These are phyloP conservation scores for Sibirionetta formosa DNA, from an alignment of 2,797 vertebrate species.

Conservation along the genomic window DNA sequence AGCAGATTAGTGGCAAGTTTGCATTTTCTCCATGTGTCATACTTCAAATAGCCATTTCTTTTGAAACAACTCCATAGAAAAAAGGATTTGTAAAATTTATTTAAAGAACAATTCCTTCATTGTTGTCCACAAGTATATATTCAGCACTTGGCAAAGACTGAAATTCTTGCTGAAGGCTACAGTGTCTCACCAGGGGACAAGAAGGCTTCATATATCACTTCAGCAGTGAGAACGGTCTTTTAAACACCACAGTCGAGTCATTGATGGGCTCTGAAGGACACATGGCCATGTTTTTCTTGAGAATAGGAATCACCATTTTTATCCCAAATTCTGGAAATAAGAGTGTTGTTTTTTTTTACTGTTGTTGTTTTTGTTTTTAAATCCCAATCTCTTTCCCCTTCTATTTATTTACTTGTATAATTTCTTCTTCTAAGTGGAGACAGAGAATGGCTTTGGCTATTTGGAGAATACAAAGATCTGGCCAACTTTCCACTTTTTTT, in stretches of 20 bases:
- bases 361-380: background rate
- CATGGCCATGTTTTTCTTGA: background rate
- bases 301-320: background rate
- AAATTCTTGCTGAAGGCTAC: background rate
- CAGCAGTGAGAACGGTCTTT: background rate
- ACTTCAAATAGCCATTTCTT: background rate
- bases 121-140: background rate
- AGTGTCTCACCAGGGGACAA: background rate
- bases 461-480: background rate
- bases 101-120: background rate
- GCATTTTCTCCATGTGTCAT: background rate
- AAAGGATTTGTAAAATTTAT: background rate
- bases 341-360: background rate
- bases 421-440: background rate
- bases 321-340: background rate
- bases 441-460: background rate
- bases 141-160: background rate
- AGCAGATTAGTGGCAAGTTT: background rate
- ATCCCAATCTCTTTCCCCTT: too few species aligned
- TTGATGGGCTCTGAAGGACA: background rate
- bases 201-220: background rate
- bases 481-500: background rate
- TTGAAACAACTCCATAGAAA: background rate
- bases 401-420: background rate
- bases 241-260: background rate